phyloP scores from a whole-genome alignment of 2,113 vertebrate genomes.

The Myrmophylax atrothorax region DNA sequence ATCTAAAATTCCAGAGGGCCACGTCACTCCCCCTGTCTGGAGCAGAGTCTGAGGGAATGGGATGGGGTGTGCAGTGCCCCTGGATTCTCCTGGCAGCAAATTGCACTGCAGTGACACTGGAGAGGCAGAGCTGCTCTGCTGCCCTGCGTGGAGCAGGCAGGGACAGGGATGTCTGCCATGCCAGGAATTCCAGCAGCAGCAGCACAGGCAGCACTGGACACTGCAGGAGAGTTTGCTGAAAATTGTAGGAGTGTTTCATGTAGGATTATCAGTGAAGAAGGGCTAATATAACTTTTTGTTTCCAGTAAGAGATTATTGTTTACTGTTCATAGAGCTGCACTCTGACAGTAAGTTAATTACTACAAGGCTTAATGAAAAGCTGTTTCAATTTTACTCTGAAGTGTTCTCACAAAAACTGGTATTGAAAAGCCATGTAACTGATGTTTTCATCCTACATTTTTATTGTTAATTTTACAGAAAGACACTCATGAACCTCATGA shows the following conservation, averaged over 20 bases:
- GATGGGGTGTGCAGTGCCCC: neutral
- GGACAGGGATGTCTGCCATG: neutral
- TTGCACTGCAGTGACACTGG: neutral
- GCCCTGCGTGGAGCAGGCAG: neutral
- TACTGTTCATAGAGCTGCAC: neutral
- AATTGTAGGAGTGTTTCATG: neutral
- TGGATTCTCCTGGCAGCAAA: conserved; percentile 18
- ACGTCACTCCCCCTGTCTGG: neutral
- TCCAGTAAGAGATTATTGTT: neutral
- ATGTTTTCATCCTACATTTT: neutral
- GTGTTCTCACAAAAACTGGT: neutral
- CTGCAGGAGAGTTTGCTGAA: neutral
- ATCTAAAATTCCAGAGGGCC: neutral
- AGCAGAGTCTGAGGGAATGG: neutral
- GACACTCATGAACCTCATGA: neutral
- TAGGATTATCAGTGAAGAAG: neutral
- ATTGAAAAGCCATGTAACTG: neutral
- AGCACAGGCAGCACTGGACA: neutral
- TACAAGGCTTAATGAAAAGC: conserved; percentile 6
- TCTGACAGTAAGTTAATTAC: neutral
- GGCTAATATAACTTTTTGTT: neutral
- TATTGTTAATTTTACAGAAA: neutral
- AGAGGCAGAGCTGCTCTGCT: conserved; percentile 5
- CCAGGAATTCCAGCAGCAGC: neutral
- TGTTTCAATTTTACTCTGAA: neutral